Evolutionary conservation across 1,140 invertebrate genomes (phyloP).

Genomic region (Megalonaias nervosa): DNA sequence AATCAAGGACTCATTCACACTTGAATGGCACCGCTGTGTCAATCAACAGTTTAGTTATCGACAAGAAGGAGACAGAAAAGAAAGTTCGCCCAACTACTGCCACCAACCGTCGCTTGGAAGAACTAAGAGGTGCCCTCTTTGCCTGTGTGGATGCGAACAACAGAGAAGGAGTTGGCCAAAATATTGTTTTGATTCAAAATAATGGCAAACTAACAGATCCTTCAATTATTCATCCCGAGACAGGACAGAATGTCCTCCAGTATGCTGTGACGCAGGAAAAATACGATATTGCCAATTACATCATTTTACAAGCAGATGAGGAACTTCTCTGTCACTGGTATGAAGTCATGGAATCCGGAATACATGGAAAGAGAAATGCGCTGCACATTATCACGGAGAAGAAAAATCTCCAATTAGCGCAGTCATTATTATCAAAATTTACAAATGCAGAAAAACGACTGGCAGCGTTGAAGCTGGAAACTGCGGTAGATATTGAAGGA

Average conservation of each 20-base stretch:
- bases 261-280: constrained; percentile 39
- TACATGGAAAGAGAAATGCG: constrained; percentile 44
- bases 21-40: background rate
- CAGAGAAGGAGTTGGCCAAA: background rate
- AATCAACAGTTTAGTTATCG: constrained; percentile 3
- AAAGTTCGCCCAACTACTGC: too few relatives aligned
- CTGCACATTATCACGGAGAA: constrained; percentile 54
- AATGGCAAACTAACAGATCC: constrained; percentile 3
- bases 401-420: constrained; percentile 47
- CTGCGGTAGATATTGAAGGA: constrained; percentile 56
- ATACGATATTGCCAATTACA: constrained; percentile 26
- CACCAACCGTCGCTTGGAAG: background rate
- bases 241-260: constrained; percentile 51
- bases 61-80: background rate
- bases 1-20: background rate
- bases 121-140: constrained; percentile 1
- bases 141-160: constrained; percentile 3
- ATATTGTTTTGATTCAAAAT: constrained; percentile 5
- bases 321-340: constrained; percentile 40
- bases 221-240: constrained; percentile 23
- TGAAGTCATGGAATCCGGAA: constrained; percentile 37
- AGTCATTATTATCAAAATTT: constrained; percentile 46
- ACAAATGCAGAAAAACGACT: constrained; percentile 8
- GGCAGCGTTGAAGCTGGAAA: constrained; percentile 50
- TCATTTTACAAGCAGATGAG: constrained; percentile 39